Conservation (phyloP, 2,888 invertebrate species). For the Tenthredo notha region DNA sequence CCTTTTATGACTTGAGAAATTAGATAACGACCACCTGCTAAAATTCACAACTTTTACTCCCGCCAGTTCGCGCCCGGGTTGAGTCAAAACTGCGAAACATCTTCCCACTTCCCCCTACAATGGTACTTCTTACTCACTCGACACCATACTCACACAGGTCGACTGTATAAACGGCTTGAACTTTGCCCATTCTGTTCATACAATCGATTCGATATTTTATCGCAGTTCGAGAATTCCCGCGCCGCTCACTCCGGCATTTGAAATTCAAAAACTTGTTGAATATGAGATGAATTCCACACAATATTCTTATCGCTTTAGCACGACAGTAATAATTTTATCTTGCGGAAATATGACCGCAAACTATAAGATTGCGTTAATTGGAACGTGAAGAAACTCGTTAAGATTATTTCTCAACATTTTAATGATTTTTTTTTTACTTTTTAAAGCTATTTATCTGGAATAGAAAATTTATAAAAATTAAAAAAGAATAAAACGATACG, state of each 20-base stretch:
- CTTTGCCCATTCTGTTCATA: neutral
- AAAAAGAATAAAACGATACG: neutral
- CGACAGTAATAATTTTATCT: neutral
- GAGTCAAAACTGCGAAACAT: slow-evolving; percentile 66
- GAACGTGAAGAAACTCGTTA: neutral
- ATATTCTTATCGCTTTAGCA: neutral
- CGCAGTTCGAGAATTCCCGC: neutral
- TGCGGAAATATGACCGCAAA: slow-evolving; percentile 8
- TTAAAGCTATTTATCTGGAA: neutral
- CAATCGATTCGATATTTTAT: slow-evolving; percentile 8
- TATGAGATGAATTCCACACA: neutral
- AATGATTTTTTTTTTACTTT: neutral
- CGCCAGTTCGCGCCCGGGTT: slow-evolving; percentile 63
- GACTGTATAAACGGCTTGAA: slow-evolving; percentile 25
- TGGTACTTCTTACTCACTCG: neutral
- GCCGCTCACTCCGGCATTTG: neutral
- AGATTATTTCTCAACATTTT: neutral
- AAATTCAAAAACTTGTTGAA: slow-evolving; percentile 21
- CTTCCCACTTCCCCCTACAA: slow-evolving; percentile 21
- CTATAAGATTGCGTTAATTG: slow-evolving; percentile 8
- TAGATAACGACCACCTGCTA: slow-evolving; percentile 70
- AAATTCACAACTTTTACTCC: slow-evolving; percentile 66
- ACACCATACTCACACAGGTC: neutral
- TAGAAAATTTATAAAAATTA: neutral
- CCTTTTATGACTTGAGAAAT: slow-evolving; percentile 54